Evolutionary conservation across 1,140 invertebrate species (phyloP).

Genomic region (Cotesia typhae): DNA sequence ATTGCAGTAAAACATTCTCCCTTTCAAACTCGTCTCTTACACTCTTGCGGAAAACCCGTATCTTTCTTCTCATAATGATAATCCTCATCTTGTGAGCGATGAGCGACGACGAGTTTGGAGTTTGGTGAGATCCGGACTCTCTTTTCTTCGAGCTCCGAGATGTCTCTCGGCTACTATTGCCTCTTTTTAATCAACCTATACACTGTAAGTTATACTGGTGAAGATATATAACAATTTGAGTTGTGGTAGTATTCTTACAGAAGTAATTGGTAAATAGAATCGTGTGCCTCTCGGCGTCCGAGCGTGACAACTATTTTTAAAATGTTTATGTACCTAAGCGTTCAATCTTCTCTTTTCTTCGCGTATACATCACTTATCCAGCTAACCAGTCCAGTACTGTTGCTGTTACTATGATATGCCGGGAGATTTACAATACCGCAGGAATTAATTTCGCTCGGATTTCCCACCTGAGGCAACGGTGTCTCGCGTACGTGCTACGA

Average conservation of each 20-base stretch:
- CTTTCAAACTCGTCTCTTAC: slow-evolving; percentile 4
- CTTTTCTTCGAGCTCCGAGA: background rate
- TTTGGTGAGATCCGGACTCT: slow-evolving; percentile 13
- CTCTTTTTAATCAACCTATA: background rate
- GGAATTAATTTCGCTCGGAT: slow-evolving; percentile 20
- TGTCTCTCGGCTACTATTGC: background rate
- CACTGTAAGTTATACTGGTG: too few species aligned
- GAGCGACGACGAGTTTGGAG: slow-evolving; percentile 14
- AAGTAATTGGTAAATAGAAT: slow-evolving; percentile 27
- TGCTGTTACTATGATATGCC: too few species aligned
- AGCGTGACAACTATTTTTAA: slow-evolving; percentile 13
- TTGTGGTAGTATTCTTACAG: background rate
- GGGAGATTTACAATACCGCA: background rate
- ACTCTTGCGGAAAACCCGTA: background rate
- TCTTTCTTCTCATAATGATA: background rate
- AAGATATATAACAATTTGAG: background rate
- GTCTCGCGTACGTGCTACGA: slow-evolving; percentile 16
- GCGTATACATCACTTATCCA: background rate
- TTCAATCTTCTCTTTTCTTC: background rate
- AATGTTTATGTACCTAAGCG: background rate
- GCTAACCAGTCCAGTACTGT: background rate
- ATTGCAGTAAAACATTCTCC: slow-evolving; percentile 6
- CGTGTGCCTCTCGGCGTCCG: slow-evolving; percentile 5
- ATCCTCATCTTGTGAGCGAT: too few species aligned
- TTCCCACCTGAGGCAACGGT: background rate